These are phyloP conservation scores for Amiota minor DNA, from an alignment of 2,888 invertebrate genomes.

Conservation along the genomic window DNA sequence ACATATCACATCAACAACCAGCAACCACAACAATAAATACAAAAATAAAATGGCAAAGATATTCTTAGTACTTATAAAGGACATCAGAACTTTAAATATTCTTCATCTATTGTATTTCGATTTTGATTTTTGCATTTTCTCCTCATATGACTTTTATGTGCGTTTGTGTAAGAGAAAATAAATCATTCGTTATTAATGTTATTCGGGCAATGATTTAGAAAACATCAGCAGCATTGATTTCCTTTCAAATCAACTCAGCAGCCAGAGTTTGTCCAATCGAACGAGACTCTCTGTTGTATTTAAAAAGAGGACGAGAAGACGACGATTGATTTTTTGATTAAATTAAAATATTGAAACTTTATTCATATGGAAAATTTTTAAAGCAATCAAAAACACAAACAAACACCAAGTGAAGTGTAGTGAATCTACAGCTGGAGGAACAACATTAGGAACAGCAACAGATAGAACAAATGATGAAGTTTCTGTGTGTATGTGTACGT, in stretches of 20 bases:
- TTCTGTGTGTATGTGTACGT: neutral
- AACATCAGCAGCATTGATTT: slow-evolving; percentile 36
- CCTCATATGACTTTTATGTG: slow-evolving; percentile 47
- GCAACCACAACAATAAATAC: neutral
- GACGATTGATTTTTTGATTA: neutral
- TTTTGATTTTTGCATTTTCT: slow-evolving; percentile 32
- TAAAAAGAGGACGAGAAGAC: neutral
- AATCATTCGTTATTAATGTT: slow-evolving; percentile 66
- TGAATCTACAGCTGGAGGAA: no score
- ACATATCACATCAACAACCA: neutral
- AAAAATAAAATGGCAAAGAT: neutral
- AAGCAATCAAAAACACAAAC: slow-evolving; percentile 46
- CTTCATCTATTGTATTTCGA: no score
- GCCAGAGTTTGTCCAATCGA: neutral
- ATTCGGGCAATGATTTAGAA: slow-evolving; percentile 52
- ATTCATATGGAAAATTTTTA: slow-evolving; percentile 64
- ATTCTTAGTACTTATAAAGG: no score
- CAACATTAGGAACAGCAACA: neutral
- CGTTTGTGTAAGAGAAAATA: slow-evolving; percentile 42
- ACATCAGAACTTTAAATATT: no score
- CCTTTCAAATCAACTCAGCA: slow-evolving; percentile 7
- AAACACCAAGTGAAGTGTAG: slow-evolving; percentile 41
- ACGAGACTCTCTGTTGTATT: neutral
- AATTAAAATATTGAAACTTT: slow-evolving; percentile 64
- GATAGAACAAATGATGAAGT: slow-evolving; percentile 29